Conservation (phyloP, 2,888 invertebrate genomes). For the Omphaloscelis lunosa region DNA sequence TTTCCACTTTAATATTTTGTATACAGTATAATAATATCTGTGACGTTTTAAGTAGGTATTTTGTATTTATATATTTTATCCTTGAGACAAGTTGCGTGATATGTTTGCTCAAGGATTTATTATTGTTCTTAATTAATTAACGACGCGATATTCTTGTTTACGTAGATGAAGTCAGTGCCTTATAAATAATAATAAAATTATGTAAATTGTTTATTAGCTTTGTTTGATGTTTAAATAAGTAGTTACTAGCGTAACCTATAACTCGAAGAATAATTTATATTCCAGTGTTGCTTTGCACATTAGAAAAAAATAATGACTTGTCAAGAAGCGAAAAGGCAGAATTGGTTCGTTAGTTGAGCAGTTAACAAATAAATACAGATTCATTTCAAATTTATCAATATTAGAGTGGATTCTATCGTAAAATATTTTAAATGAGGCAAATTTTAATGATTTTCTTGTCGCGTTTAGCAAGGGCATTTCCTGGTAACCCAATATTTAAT, state of each 20-base stretch:
- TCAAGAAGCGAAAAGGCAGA: not conserved
- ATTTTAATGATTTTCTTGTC: conserved; percentile 41
- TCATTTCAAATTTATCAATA: too few relatives aligned
- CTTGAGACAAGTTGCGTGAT: conserved; percentile 48
- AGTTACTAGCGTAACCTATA: not conserved
- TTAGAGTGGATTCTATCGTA: not conserved
- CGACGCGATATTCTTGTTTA: conserved; percentile 50
- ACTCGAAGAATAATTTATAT: not conserved
- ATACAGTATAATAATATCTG: conserved; percentile 13
- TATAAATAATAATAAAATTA: conserved; percentile 27
- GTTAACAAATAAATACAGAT: not conserved
- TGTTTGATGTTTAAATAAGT: not conserved
- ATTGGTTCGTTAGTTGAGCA: not conserved
- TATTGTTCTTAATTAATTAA: conserved; percentile 55
- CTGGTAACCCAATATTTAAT: conserved; percentile 25
- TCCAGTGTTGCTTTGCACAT: too few relatives aligned
- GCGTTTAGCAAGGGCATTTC: conserved; percentile 20
- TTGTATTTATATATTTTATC: conserved; percentile 43
- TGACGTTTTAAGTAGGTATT: not conserved
- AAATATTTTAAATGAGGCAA: conserved; percentile 19
- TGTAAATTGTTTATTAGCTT: conserved; percentile 13
- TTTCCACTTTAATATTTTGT: not conserved
- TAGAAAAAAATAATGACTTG: too few relatives aligned
- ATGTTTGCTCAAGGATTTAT: conserved; percentile 46
- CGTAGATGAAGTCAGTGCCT: conserved; percentile 9